Evolutionary conservation across 1,140 invertebrate genomes (phyloP).

Genomic region (Mactra quadrangularis): DNA sequence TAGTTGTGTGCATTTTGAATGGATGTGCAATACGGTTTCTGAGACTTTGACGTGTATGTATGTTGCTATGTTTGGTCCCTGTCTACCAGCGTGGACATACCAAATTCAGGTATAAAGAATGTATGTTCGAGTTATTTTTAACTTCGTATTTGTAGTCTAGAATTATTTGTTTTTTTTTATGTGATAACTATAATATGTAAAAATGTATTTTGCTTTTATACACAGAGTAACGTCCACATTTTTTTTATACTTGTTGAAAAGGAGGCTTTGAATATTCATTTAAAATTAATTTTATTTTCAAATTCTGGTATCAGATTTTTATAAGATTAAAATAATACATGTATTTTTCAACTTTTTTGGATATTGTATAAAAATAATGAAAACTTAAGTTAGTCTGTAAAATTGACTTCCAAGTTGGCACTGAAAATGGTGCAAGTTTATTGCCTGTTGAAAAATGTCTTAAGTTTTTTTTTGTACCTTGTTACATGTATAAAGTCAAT

Average conservation of each 20-base stretch:
- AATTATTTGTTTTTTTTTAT: slow-evolving; percentile 11
- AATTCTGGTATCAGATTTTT: no score
- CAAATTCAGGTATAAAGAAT: background rate
- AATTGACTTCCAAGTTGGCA: no score
- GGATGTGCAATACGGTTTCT: slow-evolving; percentile 13
- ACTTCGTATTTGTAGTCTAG: slow-evolving; percentile 18
- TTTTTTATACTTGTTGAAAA: slow-evolving; percentile 21
- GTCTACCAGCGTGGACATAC: slow-evolving; percentile 19
- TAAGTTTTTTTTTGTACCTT: no score
- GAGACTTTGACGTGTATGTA: background rate
- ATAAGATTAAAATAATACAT: no score
- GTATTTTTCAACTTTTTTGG: no score
- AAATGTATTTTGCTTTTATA: slow-evolving; percentile 33
- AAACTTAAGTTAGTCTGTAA: no score
- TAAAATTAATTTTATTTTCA: background rate
- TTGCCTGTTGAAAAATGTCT: no score
- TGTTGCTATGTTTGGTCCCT: background rate
- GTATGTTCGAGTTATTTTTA: slow-evolving; percentile 1
- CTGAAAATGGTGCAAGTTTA: no score
- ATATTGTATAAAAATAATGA: no score
- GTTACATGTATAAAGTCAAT: no score
- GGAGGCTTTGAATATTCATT: slow-evolving; percentile 27
- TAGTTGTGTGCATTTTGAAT: background rate
- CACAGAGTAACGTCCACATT: slow-evolving; percentile 36
- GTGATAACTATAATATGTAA: background rate